phyloP scores from a whole-genome alignment of 2,113 vertebrate species.

The Myotis davidii region DNA sequence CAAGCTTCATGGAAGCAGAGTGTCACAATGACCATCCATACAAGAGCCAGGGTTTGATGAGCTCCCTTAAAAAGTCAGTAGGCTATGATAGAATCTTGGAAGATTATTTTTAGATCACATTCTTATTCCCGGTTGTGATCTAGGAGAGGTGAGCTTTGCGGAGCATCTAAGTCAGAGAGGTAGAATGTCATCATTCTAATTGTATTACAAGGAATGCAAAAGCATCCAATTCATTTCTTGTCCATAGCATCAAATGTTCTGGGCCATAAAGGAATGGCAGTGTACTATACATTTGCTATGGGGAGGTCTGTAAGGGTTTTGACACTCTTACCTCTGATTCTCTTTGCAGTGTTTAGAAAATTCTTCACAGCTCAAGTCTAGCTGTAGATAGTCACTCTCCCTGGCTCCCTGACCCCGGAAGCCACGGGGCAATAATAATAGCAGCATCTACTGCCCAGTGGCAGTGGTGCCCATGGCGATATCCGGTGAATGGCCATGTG shows the following conservation, averaged over 20 bases:
- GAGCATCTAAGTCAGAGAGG: background rate
- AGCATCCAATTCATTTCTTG: background rate
- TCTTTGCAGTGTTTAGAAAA: background rate
- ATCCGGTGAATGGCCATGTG: fast-evolving
- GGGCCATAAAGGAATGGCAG: background rate
- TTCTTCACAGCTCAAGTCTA: background rate
- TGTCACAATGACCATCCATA: no score
- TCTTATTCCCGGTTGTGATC: background rate
- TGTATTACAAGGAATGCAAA: constrained; percentile 25
- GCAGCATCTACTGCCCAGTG: background rate
- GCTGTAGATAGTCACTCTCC: background rate
- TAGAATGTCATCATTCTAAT: background rate
- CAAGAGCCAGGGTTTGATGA: no score
- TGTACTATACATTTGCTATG: background rate
- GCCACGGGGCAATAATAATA: background rate
- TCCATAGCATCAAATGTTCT: background rate
- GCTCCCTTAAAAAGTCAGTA: no score
- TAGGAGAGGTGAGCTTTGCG: background rate
- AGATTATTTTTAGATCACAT: background rate
- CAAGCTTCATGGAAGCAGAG: background rate
- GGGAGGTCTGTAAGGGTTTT: background rate
- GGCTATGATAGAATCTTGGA: background rate
- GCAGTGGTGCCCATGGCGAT: background rate
- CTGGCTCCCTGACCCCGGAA: background rate
- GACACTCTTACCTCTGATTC: background rate